These are phyloP conservation scores for Leguminivora glycinivorella DNA, from an alignment of 1,140 invertebrate genomes.

Conservation along the genomic window DNA sequence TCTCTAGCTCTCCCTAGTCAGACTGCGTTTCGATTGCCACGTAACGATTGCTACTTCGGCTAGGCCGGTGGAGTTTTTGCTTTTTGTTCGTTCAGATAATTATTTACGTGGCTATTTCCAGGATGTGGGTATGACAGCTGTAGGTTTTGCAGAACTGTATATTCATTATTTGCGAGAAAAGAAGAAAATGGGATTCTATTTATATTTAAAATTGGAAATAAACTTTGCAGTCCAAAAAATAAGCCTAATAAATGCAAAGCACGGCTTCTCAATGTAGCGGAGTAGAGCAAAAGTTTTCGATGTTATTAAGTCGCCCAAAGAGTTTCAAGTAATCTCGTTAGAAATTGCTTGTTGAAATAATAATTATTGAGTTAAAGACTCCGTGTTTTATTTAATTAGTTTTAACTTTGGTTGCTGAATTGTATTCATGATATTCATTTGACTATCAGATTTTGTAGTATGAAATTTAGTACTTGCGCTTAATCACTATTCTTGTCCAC, in stretches of 20 bases:
- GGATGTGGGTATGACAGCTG: slow-evolving; percentile 10
- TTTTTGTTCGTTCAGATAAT: slow-evolving; percentile 10
- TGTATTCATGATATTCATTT: background rate
- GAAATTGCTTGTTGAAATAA: slow-evolving; percentile 8
- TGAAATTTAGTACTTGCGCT: too few species aligned
- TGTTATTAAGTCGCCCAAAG: slow-evolving; percentile 12
- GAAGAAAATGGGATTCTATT: too few species aligned
- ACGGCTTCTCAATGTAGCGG: background rate
- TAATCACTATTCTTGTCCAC: too few species aligned
- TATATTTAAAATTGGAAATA: background rate
- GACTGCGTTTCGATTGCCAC: too few species aligned
- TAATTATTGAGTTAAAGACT: slow-evolving; percentile 18
- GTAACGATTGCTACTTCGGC: too few species aligned
- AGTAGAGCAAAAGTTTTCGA: slow-evolving; percentile 11
- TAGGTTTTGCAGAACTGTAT: background rate
- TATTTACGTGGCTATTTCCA: background rate
- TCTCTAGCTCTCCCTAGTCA: too few species aligned
- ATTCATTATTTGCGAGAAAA: background rate
- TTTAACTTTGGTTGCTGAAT: background rate
- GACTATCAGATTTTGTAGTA: background rate
- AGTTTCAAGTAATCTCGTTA: slow-evolving; percentile 18
- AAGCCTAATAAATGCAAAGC: slow-evolving; percentile 9
- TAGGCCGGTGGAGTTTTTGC: background rate
- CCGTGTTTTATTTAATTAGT: slow-evolving; percentile 18
- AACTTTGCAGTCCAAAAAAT: background rate